A percentile compares a stretch with the other conserved stretches of the same genome.
Conservation (phyloP, 2,113 vertebrate genomes). For the Chloroceryle aenea region DNA sequence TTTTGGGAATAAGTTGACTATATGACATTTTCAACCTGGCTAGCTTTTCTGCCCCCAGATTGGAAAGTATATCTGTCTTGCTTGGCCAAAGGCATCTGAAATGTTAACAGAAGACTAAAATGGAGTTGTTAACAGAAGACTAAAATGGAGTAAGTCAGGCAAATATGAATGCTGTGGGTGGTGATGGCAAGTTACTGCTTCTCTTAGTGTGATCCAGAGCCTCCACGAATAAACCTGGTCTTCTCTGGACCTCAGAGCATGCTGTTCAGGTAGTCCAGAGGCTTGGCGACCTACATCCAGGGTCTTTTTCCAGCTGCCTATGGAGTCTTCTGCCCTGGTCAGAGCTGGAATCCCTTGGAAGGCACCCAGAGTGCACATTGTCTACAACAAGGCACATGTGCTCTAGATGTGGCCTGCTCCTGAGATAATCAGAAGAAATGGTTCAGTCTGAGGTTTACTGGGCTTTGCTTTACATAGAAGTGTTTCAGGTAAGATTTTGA, state of each 20-base stretch:
- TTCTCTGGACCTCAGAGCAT: not conserved
- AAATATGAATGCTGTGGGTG: not conserved
- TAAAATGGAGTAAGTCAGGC: not conserved
- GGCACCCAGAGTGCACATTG: not conserved
- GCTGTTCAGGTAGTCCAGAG: not conserved
- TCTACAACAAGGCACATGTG: not conserved
- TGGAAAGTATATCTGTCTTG: not conserved
- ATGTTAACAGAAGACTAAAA: not conserved
- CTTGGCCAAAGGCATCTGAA: not conserved
- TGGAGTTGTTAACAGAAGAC: not conserved
- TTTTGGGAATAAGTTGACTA: not conserved
- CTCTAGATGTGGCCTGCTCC: not conserved
- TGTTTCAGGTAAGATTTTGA: not conserved
- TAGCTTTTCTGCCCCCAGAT: not conserved
- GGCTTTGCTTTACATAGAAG: not conserved
- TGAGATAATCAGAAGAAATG: not conserved
- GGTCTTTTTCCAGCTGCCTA: not conserved
- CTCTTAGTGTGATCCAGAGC: not conserved
- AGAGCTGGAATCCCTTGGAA: not conserved
- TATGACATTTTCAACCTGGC: not conserved
- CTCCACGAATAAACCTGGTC: not conserved
- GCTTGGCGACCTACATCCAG: not conserved
- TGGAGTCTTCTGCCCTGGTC: not conserved
- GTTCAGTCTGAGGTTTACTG: not conserved
- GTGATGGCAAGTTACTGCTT: not conserved